phyloP scores from a whole-genome alignment of 2,888 invertebrate genomes.

The Sesia apiformis region DNA sequence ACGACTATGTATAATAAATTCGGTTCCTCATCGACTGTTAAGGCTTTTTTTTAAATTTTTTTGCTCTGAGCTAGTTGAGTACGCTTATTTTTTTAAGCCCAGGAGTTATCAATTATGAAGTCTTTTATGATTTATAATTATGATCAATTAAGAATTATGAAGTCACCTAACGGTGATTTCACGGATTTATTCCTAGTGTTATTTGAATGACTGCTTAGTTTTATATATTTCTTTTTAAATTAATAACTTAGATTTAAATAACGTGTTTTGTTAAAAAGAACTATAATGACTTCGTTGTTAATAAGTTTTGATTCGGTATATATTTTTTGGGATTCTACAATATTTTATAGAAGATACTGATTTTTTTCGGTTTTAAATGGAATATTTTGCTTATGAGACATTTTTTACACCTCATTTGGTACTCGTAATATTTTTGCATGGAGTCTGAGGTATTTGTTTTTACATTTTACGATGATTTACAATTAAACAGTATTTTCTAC shows the following conservation, averaged over 20 bases:
- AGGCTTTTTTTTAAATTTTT: conserved; percentile 44
- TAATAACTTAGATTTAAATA: conserved; percentile 27
- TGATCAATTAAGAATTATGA: neutral
- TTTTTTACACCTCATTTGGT: too few relatives aligned
- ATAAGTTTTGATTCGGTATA: conserved; percentile 15
- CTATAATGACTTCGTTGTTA: conserved; percentile 12
- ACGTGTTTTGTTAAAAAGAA: conserved; percentile 39
- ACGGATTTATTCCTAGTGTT: conserved; percentile 48
- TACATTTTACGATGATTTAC: too few relatives aligned
- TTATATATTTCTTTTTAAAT: conserved; percentile 51
- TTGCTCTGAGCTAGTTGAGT: conserved; percentile 56
- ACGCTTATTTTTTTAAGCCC: conserved; percentile 54
- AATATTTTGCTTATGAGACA: neutral
- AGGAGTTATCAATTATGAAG: too few relatives aligned
- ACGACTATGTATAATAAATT: conserved; percentile 31
- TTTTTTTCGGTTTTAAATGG: conserved; percentile 4
- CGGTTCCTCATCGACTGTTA: conserved; percentile 47
- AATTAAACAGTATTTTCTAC: conserved; percentile 22
- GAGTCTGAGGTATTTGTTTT: too few relatives aligned
- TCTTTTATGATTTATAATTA: too few relatives aligned
- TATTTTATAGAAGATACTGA: conserved; percentile 17
- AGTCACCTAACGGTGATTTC: neutral
- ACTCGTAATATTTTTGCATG: too few relatives aligned
- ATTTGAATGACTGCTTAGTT: conserved; percentile 72
- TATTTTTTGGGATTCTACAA: conserved; percentile 23